Percentiles rank a stretch among this genome's conserved stretches.
phyloP scores from a whole-genome alignment of 2,113 vertebrate genomes.

The Tor tambroides region DNA sequence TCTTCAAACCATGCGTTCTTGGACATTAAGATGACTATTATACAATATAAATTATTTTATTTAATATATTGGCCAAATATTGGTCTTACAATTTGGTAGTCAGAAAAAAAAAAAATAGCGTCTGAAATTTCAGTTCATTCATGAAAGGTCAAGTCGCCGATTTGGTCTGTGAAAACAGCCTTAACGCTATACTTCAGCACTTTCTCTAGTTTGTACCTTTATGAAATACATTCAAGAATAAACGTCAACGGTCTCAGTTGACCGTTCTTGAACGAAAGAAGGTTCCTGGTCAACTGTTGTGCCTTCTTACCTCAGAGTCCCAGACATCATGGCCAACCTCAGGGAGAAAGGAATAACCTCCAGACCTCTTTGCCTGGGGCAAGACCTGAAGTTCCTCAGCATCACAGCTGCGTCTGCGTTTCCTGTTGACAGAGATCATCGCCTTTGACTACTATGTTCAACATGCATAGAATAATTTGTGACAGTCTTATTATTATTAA shows the following conservation, averaged over 20 bases:
- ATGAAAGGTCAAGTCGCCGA: neutral
- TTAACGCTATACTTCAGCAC: neutral
- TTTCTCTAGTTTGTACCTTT: neutral
- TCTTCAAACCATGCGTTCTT: neutral
- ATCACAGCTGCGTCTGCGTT: constrained; percentile 85
- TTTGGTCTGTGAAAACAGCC: neutral
- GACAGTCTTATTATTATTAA: neutral
- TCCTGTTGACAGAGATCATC: constrained; percentile 74
- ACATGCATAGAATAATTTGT: neutral
- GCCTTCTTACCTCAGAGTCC: constrained; percentile 89
- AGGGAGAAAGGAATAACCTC: constrained; percentile 76
- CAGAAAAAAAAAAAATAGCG: neutral
- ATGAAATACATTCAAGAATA: neutral
- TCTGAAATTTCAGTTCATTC: no score
- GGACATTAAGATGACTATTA: neutral
- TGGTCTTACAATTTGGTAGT: neutral
- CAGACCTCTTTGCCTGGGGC: constrained; percentile 87
- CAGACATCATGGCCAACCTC: constrained; percentile 81
- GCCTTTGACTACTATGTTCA: neutral
- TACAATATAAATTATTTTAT: neutral
- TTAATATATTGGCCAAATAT: neutral
- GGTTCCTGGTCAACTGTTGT: no score
- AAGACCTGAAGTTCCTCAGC: constrained; percentile 83
- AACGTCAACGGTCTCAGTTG: neutral
- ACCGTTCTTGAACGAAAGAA: neutral